Conservation (phyloP, 2,113 vertebrate genomes). For the Coptodon bakossiorum region DNA sequence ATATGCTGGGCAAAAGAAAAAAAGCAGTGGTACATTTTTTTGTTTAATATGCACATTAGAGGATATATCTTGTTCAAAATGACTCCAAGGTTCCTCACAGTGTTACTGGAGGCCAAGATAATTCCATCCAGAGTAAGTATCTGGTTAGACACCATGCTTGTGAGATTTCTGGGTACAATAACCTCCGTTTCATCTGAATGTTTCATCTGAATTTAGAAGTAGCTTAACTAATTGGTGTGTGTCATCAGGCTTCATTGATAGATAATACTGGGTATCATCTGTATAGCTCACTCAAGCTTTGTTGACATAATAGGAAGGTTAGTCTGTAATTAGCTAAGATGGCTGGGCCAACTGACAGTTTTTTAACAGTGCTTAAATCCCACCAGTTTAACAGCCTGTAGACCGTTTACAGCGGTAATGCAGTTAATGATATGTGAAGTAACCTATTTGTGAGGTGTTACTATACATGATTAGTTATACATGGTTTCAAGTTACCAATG, state of each 20-base stretch:
- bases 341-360: not conserved
- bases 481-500: not conserved
- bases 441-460: not conserved
- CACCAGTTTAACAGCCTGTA: not conserved
- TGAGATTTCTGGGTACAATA: not conserved
- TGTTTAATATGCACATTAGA: not conserved
- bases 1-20: not conserved
- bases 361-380: not conserved
- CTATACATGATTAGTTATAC: not conserved
- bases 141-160: not conserved
- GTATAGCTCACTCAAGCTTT: not conserved
- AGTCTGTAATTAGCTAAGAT: not conserved
- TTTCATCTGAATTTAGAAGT: not conserved
- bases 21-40: not conserved
- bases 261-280: not conserved
- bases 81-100: not conserved
- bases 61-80: not conserved
- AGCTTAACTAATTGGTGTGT: not conserved
- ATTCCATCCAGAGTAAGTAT: not conserved
- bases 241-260: not conserved
- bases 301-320: not conserved
- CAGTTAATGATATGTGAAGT: not conserved
- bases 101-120: not conserved
- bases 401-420: not conserved
- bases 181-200: not conserved